Evolutionary conservation across 2,113 vertebrate genomes (phyloP), one percentile per base, ranked within the genome.

Genomic region (Sinocyclocheilus grahami): DNA sequence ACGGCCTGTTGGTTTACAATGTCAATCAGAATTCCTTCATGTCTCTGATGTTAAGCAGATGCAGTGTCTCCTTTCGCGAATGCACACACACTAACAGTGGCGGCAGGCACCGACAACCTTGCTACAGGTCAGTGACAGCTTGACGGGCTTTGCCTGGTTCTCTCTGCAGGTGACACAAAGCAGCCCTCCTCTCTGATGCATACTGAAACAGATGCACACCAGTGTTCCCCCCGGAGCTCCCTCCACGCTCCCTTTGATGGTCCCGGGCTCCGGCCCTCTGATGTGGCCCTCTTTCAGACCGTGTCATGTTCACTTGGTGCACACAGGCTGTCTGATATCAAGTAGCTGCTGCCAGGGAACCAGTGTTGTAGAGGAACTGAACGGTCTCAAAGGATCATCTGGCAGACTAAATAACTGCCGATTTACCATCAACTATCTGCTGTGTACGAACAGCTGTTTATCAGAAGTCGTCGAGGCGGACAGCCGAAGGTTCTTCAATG

Each of bases 381-480:
- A 80, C 27, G 74, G 76, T 93, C 92, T 93, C 91, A 30, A 53
- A 89, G 86, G 92, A 89, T 78, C 14, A 82, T 67, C 71, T 16
- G 14, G 89, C 90, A 94, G 92, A 94, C 91, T 93, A 93, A 94
- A 94, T 92, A 93, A 92, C 91, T 86, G 85, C 63, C 77, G 69
- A 78, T 86, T 81, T 33, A 33, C 30, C 30, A 33, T 33, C 30
- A 33, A 33, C 30, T 33, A 33, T 33, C 30, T 80, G 79, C 72
- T 46, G 74, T 79, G 77, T 79, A 78, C 51, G 55, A 85, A 83
- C 86, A 89, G 86, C 79, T 87, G 88, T 84, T 86, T 88, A 22
- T 84, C 51, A 85, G 71, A 67, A 72, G 53, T 13, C n/a, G 4
- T 7, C 24, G 7, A 30, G 78, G 27, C 55, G 71, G 20, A 72